These are phyloP conservation scores for Melitaea cinxia DNA, from an alignment of 1,140 invertebrate species.

Conservation along the genomic window DNA sequence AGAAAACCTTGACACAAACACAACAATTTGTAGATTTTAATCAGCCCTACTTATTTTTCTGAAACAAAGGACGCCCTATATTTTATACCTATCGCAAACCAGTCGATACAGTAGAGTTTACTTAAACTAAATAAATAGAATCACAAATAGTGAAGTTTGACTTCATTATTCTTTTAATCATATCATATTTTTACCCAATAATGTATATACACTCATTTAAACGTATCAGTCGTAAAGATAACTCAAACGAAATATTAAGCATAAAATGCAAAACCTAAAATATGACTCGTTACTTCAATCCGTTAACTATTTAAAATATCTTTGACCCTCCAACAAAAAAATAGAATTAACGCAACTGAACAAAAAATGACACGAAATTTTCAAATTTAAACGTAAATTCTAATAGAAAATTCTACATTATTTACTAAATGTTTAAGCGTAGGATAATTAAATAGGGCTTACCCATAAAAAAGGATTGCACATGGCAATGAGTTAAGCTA, in stretches of 20 bases:
- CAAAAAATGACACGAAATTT: constrained; percentile 14
- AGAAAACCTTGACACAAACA: neutral
- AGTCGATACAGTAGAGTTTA: too few relatives aligned
- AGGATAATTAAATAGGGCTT: constrained; percentile 28
- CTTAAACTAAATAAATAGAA: too few relatives aligned
- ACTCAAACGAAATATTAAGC: too few relatives aligned
- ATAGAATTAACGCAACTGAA: constrained; percentile 13
- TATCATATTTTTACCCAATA: too few relatives aligned
- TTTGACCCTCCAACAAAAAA: neutral
- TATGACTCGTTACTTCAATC: neutral
- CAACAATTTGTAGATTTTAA: neutral
- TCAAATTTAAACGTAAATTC: constrained; percentile 18
- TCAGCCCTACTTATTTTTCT: neutral
- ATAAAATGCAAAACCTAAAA: too few relatives aligned
- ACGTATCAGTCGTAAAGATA: too few relatives aligned
- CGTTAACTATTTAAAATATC: neutral
- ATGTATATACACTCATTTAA: too few relatives aligned
- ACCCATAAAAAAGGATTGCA: constrained; percentile 66
- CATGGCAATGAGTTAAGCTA: constrained; percentile 10
- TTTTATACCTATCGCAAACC: neutral
- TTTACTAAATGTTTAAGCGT: constrained; percentile 15
- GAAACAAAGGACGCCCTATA: neutral
- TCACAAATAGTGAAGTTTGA: too few relatives aligned
- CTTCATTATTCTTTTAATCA: too few relatives aligned
- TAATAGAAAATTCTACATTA: constrained; percentile 16